These are phyloP conservation scores for Pyrochroa serraticornis DNA, from an alignment of 2,888 invertebrate species.

Conservation along the genomic window DNA sequence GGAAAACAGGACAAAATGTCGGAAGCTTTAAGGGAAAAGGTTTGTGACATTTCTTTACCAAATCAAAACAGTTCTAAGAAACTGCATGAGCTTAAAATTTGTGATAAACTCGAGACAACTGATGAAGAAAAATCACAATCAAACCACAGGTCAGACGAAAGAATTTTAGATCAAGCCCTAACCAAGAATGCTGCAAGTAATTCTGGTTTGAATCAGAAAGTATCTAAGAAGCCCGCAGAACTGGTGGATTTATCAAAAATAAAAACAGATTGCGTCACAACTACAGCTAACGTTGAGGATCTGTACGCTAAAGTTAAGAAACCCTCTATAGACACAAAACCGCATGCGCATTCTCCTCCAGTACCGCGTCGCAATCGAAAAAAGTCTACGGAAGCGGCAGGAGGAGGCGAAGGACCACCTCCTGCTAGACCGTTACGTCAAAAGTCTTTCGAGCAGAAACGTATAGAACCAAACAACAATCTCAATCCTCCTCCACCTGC, in stretches of 20 bases:
- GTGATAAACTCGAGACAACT: neutral
- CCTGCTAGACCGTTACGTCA: conserved; percentile 45
- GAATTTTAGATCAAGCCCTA: neutral
- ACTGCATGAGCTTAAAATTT: neutral
- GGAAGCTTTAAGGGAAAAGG: no score
- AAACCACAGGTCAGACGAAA: neutral
- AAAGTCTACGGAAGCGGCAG: conserved; percentile 32
- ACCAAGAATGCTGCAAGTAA: neutral
- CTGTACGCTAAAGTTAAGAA: conserved; percentile 45
- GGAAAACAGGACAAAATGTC: neutral
- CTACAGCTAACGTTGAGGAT: conserved; percentile 33
- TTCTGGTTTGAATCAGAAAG: neutral
- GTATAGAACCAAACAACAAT: conserved; percentile 11
- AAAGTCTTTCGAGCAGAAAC: conserved; percentile 48
- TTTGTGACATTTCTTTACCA: conserved; percentile 22
- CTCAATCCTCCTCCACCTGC: conserved; percentile 28
- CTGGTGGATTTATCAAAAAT: neutral
- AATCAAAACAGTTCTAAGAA: conserved; percentile 27
- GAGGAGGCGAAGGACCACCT: conserved; percentile 6
- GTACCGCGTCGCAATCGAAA: conserved; percentile 38
- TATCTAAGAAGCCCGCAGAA: neutral
- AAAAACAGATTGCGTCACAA: neutral
- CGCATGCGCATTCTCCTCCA: conserved; percentile 40
- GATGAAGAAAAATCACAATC: conserved; percentile 17
- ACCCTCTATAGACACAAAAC: conserved; percentile 20